Evolutionary conservation across 2,888 invertebrate species (phyloP).

Genomic region (Noctua janthina): DNA sequence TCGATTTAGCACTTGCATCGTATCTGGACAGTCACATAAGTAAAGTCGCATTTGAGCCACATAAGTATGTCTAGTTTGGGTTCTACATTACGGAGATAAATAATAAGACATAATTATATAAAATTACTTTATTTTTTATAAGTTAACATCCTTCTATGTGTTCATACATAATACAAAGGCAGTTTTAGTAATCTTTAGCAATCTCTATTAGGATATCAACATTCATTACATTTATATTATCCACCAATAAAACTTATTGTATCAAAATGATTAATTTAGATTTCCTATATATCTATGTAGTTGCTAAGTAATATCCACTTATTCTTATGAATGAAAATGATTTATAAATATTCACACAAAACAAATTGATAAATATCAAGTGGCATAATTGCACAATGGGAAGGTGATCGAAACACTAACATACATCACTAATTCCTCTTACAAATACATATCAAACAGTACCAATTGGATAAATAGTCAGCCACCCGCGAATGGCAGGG

Average conservation of each 20-base stretch:
- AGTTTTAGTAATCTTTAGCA: constrained; percentile 59
- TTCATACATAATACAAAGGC: constrained; percentile 57
- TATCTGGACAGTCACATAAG: too few relatives aligned
- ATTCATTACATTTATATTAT: constrained; percentile 49
- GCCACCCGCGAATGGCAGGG: constrained; percentile 22
- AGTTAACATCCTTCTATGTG: constrained; percentile 51
- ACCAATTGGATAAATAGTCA: constrained; percentile 47
- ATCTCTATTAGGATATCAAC: constrained; percentile 55
- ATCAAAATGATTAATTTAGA: constrained; percentile 55
- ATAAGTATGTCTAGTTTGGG: not conserved
- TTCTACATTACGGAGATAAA: not conserved
- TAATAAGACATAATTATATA: constrained; percentile 42
- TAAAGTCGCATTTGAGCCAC: not conserved
- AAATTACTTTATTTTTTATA: constrained; percentile 62
- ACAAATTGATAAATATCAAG: constrained; percentile 49
- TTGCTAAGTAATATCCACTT: constrained; percentile 57
- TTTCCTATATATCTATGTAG: constrained; percentile 43
- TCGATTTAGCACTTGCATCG: not conserved
- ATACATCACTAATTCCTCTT: constrained; percentile 48
- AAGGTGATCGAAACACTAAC: constrained; percentile 48
- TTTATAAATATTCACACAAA: constrained; percentile 65
- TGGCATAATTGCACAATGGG: constrained; percentile 39
- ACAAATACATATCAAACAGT: constrained; percentile 55
- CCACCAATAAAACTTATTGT: constrained; percentile 44
- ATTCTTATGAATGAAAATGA: constrained; percentile 60